Conservation (phyloP, 2,888 invertebrate species). For the Zonitis immaculata region DNA sequence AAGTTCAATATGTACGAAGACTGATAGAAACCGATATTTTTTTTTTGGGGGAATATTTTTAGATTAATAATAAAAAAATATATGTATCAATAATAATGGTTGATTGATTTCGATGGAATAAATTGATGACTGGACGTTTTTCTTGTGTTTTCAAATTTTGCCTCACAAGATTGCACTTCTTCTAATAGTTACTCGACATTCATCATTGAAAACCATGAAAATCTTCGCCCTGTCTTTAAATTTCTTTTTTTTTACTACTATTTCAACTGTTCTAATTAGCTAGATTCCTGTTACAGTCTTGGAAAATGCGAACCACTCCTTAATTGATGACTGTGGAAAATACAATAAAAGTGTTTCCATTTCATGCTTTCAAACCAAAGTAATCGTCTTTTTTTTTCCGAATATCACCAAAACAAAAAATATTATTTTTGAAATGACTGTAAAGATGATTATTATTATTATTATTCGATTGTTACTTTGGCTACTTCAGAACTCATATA, state of each 20-base stretch:
- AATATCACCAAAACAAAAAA: too few relatives aligned
- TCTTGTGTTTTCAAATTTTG: background rate
- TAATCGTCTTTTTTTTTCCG: too few relatives aligned
- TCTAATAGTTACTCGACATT: background rate
- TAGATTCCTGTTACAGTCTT: background rate
- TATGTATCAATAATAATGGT: background rate
- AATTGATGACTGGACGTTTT: background rate
- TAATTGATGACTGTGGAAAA: background rate
- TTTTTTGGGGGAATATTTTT: background rate
- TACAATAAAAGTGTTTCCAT: background rate
- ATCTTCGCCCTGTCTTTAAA: background rate
- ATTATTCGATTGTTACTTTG: too few relatives aligned
- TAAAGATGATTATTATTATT: too few relatives aligned
- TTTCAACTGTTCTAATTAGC: conserved; percentile 2
- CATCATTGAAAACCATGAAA: background rate
- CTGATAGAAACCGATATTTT: too few relatives aligned
- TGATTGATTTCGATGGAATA: background rate
- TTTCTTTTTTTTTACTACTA: conserved; percentile 1
- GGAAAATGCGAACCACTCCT: background rate
- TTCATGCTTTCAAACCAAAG: background rate
- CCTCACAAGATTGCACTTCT: background rate
- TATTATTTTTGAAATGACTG: too few relatives aligned
- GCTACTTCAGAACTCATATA: background rate
- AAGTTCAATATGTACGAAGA: background rate
- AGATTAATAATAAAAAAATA: too few relatives aligned